These are phyloP conservation scores for Bubo scandiacus DNA, from an alignment of 2,113 vertebrate species.

Conservation along the genomic window DNA sequence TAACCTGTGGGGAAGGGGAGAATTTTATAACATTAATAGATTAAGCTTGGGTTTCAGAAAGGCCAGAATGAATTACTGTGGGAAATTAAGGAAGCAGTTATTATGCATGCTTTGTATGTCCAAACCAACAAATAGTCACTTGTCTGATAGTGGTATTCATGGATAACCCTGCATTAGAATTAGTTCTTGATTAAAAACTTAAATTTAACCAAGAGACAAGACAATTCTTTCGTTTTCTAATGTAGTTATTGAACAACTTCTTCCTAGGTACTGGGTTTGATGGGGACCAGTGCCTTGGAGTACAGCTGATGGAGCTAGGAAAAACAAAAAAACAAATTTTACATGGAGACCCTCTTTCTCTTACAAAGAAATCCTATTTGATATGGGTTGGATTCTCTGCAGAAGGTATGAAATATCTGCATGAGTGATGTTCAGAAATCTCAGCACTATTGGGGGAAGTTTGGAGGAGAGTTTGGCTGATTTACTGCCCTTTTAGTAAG, in stretches of 20 bases:
- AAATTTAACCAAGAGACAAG: not conserved
- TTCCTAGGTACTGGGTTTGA: constrained; percentile 88
- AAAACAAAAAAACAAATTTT: constrained; percentile 80
- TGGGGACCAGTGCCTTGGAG: constrained; percentile 90
- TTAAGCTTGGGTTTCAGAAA: not conserved
- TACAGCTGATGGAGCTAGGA: constrained; percentile 88
- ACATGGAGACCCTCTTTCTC: constrained; percentile 84
- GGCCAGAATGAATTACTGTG: not conserved
- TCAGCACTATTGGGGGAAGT: accelerated
- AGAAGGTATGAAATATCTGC: constrained; percentile 78
- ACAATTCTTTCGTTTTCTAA: not conserved
- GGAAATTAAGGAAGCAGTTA: not conserved
- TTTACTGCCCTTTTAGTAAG: not conserved
- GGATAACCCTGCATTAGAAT: not conserved
- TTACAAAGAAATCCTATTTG: constrained; percentile 85
- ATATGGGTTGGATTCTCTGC: constrained; percentile 92
- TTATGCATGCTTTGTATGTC: not conserved
- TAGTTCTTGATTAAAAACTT: not conserved
- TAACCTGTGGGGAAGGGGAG: not conserved
- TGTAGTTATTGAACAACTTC: not conserved
- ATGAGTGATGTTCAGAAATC: not conserved
- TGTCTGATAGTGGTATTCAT: not conserved
- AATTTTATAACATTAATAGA: not conserved
- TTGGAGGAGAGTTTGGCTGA: not conserved
- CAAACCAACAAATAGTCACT: not conserved